Percentiles rank a stretch among this genome's conserved stretches.
Conservation (phyloP, 2,797 vertebrate genomes). For the Smutsia temminckii region DNA sequence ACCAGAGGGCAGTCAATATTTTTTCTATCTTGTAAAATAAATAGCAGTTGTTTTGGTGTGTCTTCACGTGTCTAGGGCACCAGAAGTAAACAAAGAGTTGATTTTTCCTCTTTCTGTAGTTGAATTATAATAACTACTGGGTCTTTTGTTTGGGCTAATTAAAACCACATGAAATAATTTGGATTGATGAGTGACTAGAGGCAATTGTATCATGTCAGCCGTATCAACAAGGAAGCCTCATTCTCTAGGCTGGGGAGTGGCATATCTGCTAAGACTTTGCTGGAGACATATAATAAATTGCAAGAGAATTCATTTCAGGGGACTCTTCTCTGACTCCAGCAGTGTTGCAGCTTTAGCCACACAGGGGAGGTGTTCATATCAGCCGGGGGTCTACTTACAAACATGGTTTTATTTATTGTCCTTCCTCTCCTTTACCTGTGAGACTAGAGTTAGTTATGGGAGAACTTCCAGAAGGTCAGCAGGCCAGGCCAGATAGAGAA, state of each 20-base stretch:
- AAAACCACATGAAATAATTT: slow-evolving; percentile 81
- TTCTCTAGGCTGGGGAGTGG: slow-evolving; percentile 22
- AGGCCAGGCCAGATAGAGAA: slow-evolving; percentile 67
- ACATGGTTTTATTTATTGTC: slow-evolving; percentile 72
- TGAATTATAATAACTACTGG: slow-evolving; percentile 65
- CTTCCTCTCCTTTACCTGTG: slow-evolving; percentile 57
- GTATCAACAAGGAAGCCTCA: slow-evolving; percentile 37
- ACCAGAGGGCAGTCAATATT: slow-evolving; percentile 97
- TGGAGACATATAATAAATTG: slow-evolving; percentile 63
- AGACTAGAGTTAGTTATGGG: slow-evolving; percentile 62
- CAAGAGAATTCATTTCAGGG: slow-evolving; percentile 76
- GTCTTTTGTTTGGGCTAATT: slow-evolving; percentile 82
- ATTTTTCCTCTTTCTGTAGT: slow-evolving; percentile 72
- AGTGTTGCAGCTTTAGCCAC: slow-evolving; percentile 45
- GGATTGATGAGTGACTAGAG: slow-evolving; percentile 74
- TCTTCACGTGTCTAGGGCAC: slow-evolving; percentile 83
- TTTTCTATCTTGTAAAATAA: slow-evolving; percentile 95
- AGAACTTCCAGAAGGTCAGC: slow-evolving; percentile 61
- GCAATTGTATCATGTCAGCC: slow-evolving; percentile 30
- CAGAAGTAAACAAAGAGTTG: slow-evolving; percentile 85
- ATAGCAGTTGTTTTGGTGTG: slow-evolving; percentile 89
- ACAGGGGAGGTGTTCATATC: slow-evolving; percentile 39
- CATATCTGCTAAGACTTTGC: slow-evolving; percentile 50
- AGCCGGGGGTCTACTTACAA: slow-evolving; percentile 65
- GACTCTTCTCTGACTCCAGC: slow-evolving; percentile 24